Conservation (phyloP, 2,888 invertebrate genomes). For the Tetanocera ferruginea region DNA sequence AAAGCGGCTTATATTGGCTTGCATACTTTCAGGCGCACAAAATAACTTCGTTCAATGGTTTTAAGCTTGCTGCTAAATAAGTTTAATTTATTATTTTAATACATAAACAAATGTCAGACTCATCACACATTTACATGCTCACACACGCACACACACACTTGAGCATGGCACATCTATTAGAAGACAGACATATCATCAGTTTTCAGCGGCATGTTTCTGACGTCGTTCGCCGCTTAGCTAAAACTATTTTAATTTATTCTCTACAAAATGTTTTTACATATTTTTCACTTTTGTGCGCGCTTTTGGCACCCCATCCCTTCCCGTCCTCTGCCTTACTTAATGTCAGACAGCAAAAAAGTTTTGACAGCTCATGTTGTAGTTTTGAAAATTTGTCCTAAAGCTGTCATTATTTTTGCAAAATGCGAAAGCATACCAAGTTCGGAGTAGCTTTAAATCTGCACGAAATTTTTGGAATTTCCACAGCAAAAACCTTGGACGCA, state of each 20-base stretch:
- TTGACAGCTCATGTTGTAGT: conserved; percentile 30
- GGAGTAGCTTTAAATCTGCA: too few species aligned
- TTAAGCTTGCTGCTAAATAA: not conserved
- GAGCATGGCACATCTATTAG: not conserved
- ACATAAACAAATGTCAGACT: not conserved
- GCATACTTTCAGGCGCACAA: not conserved
- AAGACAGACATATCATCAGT: not conserved
- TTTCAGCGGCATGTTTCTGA: conserved; percentile 1
- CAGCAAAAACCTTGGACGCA: not conserved
- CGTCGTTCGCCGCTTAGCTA: not conserved
- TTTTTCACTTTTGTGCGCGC: not conserved
- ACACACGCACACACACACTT: not conserved
- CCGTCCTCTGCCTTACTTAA: not conserved
- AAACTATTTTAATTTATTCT: not conserved
- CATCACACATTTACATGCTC: not conserved
- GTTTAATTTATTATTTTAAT: not conserved
- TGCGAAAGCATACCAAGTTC: not conserved
- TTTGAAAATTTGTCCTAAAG: conserved; percentile 4
- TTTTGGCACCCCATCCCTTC: not conserved
- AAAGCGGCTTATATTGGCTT: not conserved
- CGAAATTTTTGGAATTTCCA: not conserved
- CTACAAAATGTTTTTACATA: not conserved
- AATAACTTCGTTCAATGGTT: not conserved
- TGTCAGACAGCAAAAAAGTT: conserved; percentile 1
- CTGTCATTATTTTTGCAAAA: conserved; percentile 19